phyloP scores from a whole-genome alignment of 2,113 vertebrate genomes.

The Campylomormyrus numenius region DNA sequence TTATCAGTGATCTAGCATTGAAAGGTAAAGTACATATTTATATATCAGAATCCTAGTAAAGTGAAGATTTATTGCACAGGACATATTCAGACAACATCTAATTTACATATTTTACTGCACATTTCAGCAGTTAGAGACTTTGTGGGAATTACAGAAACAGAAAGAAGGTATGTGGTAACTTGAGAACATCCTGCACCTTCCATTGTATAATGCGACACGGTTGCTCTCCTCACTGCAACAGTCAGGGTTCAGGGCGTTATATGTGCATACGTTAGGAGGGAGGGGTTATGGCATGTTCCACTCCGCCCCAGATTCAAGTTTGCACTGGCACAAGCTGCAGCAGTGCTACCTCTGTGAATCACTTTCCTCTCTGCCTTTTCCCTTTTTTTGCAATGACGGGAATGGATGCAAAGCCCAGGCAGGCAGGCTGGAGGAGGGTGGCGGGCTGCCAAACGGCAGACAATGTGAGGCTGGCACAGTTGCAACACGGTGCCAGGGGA shows the following conservation, averaged over 20 bases:
- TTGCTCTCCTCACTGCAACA: not conserved
- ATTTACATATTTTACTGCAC: not conserved
- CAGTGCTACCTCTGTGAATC: not conserved
- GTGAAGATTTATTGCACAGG: not conserved
- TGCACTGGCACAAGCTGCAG: not conserved
- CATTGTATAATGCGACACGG: not conserved
- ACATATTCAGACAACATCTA: not conserved
- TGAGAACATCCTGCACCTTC: not conserved
- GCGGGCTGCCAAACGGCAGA: slow-evolving; percentile 60
- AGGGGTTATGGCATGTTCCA: not conserved
- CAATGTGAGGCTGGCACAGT: slow-evolving; percentile 60
- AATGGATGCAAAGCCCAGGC: slow-evolving; percentile 12
- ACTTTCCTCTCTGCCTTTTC: not conserved
- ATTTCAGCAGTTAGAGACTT: not conserved
- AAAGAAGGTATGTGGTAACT: not conserved
- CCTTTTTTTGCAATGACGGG: not conserved
- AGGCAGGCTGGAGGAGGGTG: slow-evolving; percentile 31
- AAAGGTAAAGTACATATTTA: not conserved
- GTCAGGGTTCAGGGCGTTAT: not conserved
- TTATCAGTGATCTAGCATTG: not conserved
- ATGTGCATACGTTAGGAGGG: not conserved
- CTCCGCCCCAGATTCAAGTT: not conserved
- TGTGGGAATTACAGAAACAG: not conserved
- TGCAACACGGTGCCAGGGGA: slow-evolving; percentile 64
- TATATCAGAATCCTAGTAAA: not conserved